Percentiles rank a stretch among this genome's conserved stretches.
phyloP scores from a whole-genome alignment of 2,888 invertebrate species.

The Antheraea assamensis region DNA sequence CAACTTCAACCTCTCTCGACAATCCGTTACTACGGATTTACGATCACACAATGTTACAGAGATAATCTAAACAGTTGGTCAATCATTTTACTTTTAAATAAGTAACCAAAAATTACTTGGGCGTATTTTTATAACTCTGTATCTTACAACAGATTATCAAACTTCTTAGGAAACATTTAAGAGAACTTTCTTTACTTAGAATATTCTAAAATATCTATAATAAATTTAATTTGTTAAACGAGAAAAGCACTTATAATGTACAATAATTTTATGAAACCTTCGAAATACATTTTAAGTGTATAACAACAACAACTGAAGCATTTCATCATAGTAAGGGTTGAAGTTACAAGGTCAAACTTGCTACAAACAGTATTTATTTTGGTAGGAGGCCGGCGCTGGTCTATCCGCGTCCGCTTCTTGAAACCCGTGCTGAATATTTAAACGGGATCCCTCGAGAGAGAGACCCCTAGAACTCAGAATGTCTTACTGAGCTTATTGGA shows the following conservation, averaged over 20 bases:
- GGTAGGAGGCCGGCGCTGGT: not conserved
- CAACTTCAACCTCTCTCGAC: not conserved
- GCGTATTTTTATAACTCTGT: too few relatives aligned
- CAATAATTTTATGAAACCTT: not conserved
- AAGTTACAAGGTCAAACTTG: slow-evolving; percentile 13
- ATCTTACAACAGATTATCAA: too few relatives aligned
- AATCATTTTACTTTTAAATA: too few relatives aligned
- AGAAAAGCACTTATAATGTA: too few relatives aligned
- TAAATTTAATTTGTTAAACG: too few relatives aligned
- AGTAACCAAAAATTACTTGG: too few relatives aligned
- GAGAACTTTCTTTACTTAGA: too few relatives aligned
- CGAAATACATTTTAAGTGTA: not conserved
- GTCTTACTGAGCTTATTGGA: slow-evolving; percentile 12
- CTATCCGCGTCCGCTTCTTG: slow-evolving; percentile 6
- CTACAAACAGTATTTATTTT: slow-evolving; percentile 11
- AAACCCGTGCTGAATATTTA: slow-evolving; percentile 14
- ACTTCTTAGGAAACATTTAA: too few relatives aligned
- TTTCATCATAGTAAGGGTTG: not conserved
- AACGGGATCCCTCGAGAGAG: slow-evolving; percentile 4
- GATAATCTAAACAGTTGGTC: too few relatives aligned
- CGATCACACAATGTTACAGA: not conserved
- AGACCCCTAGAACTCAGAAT: not conserved
- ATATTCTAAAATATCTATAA: too few relatives aligned
- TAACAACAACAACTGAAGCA: not conserved
- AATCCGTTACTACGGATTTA: not conserved